Evolutionary conservation across 2,113 vertebrate genomes (phyloP), one percentile per base, ranked within the genome.

Genomic region (Murina feae): DNA sequence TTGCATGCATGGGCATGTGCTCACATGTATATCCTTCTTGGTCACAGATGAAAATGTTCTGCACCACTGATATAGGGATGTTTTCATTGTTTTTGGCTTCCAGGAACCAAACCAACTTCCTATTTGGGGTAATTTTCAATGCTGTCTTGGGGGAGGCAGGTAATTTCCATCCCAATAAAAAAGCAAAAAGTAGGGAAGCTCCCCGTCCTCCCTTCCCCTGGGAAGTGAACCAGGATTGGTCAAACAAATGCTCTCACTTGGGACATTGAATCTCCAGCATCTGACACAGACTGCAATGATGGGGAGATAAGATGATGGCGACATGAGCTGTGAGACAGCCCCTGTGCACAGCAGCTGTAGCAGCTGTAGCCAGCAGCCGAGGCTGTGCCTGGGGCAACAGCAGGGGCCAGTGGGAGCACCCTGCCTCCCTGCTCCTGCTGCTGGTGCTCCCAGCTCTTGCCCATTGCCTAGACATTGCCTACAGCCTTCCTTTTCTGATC

Each of bases 1-100:
- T 9, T 30, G 37, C 30, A 51, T 10, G 20, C 35, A 20, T 3
- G 0, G n/a, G 37, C 13, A 14, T 18, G 9, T 30, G 4, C 1
- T 9, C 17, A 5, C 21, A 37, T 28, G 5, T 20, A n/a, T n/a
- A 80, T 65, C 35, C 25, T 35, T 76, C 53, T 23, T 66, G 17
- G 37, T 9, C 65, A 44, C 16, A 86, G 17, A 83, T 2, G 55
- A 78, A 92, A 90, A 76, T 7, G 8, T 76, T 58, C 21, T 4
- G 53, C 20, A 47, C 58, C 35, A 68, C 3, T 53, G 2, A 9
- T 18, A 18, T 23, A 14, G 23, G 18, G 55, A 44, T 21, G 25
- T 65, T 9, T 93, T 82, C 37, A 25, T 6, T 76, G 10, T 25
- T 82, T 81, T 49, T 30, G 28, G 44, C 68, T 44, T 18, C 21